phyloP scores from a whole-genome alignment of 2,113 vertebrate species.

The Pseudopodoces humilis region DNA sequence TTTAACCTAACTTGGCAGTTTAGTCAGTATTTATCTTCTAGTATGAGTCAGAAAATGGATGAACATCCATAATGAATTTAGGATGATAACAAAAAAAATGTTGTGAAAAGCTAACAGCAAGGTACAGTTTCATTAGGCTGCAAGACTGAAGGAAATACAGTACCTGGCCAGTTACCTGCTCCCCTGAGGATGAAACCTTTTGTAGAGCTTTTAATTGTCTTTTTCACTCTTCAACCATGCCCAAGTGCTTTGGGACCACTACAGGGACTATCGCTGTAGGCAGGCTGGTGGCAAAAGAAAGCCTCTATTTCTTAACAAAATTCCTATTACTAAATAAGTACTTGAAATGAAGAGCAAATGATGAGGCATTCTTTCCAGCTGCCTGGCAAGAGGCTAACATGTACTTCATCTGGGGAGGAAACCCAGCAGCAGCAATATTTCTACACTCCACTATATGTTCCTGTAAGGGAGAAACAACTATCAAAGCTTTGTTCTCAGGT shows the following conservation, averaged over 20 bases:
- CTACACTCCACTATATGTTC: neutral
- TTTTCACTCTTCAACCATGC: neutral
- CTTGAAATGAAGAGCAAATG: neutral
- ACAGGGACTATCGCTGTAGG: rapidly evolving
- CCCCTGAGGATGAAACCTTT: neutral
- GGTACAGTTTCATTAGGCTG: neutral
- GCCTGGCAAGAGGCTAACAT: neutral
- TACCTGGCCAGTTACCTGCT: neutral
- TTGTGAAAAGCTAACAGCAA: neutral
- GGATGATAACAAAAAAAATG: neutral
- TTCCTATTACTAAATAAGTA: neutral
- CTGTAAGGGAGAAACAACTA: neutral
- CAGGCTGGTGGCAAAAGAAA: neutral
- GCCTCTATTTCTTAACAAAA: neutral
- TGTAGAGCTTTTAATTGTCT: neutral
- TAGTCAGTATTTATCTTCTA: neutral
- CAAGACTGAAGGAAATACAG: neutral
- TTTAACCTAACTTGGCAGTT: neutral
- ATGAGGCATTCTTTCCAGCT: neutral
- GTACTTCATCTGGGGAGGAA: neutral
- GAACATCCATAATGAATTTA: neutral
- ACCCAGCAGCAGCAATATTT: neutral
- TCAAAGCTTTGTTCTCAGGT: neutral
- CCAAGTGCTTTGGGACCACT: neutral
- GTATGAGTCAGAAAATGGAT: neutral